Evolutionary conservation across 2,797 vertebrate genomes (phyloP), one percentile per base, ranked within the genome.

Genomic region (Erithacus rubecula): DNA sequence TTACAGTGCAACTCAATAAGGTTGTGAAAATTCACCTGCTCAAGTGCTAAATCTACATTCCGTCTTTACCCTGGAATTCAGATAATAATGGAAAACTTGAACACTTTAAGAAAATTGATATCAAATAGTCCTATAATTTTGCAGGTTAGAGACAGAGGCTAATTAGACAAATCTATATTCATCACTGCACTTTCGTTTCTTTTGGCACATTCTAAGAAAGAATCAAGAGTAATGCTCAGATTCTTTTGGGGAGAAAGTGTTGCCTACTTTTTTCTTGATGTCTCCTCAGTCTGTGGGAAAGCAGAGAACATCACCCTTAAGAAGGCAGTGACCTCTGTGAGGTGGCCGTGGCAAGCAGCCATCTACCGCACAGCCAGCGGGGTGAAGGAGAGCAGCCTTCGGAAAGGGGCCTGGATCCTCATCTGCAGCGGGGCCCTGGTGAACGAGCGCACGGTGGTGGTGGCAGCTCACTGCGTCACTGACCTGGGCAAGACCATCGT

Each of bases 301-400:
- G 97, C 98, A 75, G 98, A 98, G 49, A 98, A 98, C 94, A 96
- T 98, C 96, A 98, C 98, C 84, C 90, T 98, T 32, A 97, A 98
- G 88, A 99, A 98, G 97, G 96, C 98, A 9, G 36, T 21, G 69
- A 97, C 95, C 32, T 98, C 98, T 72, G 96, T 94, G 36, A 98
- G 98, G 93, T 99, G 99, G 99, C 98, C 99, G 0, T 99, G 99
- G 99, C 99, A 99, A 82, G 99, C 98, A 1, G 99, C 99, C 94
- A 98, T 99, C 95, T 99, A 99, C 92, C 98, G 98, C 44, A 97
- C 96, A 6, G 97, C 95, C 94, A 98, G 94, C 0, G 96, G 98
- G 30, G 87, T 94, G 34, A 98, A 97, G 56, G 95, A 96, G 10
- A 94, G 82, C 64, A 91, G 95, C 32, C 95, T 96, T 12, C 96